phyloP scores from a whole-genome alignment of 2,888 invertebrate species.

The Beris chalybata region DNA sequence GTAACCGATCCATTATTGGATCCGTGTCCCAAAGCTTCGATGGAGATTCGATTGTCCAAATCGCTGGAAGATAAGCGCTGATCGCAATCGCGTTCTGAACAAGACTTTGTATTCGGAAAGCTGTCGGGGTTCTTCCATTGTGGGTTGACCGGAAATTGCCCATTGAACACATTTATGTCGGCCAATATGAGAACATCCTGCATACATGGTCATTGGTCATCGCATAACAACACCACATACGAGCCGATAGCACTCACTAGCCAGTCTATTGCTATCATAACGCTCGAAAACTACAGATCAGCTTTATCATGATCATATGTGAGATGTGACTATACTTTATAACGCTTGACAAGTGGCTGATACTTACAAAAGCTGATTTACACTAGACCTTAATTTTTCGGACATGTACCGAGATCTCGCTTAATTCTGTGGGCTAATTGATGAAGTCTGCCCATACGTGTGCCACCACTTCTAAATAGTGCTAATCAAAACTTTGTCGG shows the following conservation, averaged over 20 bases:
- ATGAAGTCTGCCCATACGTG: constrained; percentile 24
- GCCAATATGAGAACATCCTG: constrained; percentile 59
- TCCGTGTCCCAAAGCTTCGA: constrained; percentile 21
- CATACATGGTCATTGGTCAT: constrained; percentile 29
- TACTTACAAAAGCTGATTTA: no score
- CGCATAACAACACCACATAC: no score
- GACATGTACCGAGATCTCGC: no score
- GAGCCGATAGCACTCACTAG: no score
- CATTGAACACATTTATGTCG: constrained; percentile 53
- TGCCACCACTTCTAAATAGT: constrained; percentile 10
- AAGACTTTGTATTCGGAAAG: constrained; percentile 3
- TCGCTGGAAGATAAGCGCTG: neutral
- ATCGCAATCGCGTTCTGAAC: neutral
- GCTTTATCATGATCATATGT: no score
- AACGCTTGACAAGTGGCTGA: no score
- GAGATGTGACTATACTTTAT: no score
- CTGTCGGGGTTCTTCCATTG: constrained; percentile 27
- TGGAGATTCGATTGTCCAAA: constrained; percentile 23
- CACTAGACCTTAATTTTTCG: constrained; percentile 6
- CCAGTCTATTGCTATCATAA: no score
- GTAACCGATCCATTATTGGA: no score
- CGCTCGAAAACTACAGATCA: no score
- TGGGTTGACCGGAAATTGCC: constrained; percentile 54
- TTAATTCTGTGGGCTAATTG: constrained; percentile 13
- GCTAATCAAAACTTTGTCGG: neutral